A percentile compares a stretch with the other conserved stretches of the same genome.
phyloP scores from a whole-genome alignment of 2,113 vertebrate species.

The Dunckerocampus dactyliophorus region DNA sequence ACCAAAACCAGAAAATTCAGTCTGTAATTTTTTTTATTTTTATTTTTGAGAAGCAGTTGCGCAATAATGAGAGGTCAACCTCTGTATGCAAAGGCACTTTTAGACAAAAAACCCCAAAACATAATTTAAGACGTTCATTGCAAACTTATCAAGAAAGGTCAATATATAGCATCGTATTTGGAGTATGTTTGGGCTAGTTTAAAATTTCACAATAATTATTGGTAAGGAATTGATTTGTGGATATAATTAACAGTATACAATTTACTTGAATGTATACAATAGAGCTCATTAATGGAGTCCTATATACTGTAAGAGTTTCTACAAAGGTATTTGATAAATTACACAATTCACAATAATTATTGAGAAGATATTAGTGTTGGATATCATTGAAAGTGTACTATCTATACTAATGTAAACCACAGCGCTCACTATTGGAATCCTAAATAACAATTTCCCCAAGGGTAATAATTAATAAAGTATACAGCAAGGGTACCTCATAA shows the following conservation, averaged over 20 bases:
- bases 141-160: background rate
- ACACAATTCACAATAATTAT: background rate
- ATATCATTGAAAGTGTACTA: background rate
- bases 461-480: no score
- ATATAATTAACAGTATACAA: no score
- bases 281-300: no score
- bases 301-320: no score
- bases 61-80: conserved; percentile 8
- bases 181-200: background rate
- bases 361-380: background rate
- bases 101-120: background rate
- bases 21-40: background rate
- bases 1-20: background rate
- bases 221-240: no score
- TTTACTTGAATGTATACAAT: no score
- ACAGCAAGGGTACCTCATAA: no score
- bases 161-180: no score
- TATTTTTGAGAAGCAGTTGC: conserved; percentile 9
- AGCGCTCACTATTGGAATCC: no score
- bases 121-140: conserved; percentile 24
- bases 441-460: no score
- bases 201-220: background rate
- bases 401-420: no score
- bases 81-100: conserved; percentile 5
- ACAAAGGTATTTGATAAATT: no score